These are phyloP conservation scores for Tanytarsus gracilentus DNA, from an alignment of 2,888 invertebrate genomes.

Conservation along the genomic window DNA sequence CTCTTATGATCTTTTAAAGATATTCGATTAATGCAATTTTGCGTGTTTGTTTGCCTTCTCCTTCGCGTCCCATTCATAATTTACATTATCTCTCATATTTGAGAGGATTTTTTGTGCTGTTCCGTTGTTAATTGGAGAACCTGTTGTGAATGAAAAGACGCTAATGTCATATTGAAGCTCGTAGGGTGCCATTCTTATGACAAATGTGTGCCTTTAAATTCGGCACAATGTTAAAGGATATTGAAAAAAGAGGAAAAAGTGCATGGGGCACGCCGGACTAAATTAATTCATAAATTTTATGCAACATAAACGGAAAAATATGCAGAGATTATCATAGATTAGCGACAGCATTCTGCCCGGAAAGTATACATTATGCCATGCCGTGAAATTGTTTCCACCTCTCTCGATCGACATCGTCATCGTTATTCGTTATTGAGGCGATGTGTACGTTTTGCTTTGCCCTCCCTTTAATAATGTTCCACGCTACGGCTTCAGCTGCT, in stretches of 20 bases:
- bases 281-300: too few species aligned
- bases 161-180: conserved; percentile 16
- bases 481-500: conserved; percentile 18
- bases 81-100: not conserved
- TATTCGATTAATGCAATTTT: conserved; percentile 27
- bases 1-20: conserved; percentile 5
- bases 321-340: too few species aligned
- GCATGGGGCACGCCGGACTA: too few species aligned
- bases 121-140: conserved; percentile 28
- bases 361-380: not conserved
- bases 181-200: conserved; percentile 15
- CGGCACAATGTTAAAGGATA: too few species aligned
- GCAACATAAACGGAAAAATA: too few species aligned
- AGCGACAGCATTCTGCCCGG: too few species aligned
- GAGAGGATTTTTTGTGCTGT: conserved; percentile 7
- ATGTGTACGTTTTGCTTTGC: not conserved
- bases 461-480: not conserved
- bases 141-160: conserved; percentile 28
- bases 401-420: not conserved
- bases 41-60: conserved; percentile 24
- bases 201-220: not conserved
- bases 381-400: conserved; percentile 25
- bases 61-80: conserved; percentile 23
- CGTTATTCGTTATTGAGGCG: too few species aligned
- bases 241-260: too few species aligned